Base-by-base conservation (phyloP, 2,888 invertebrate species). In the Lasioglossum oenotherae region DNA sequence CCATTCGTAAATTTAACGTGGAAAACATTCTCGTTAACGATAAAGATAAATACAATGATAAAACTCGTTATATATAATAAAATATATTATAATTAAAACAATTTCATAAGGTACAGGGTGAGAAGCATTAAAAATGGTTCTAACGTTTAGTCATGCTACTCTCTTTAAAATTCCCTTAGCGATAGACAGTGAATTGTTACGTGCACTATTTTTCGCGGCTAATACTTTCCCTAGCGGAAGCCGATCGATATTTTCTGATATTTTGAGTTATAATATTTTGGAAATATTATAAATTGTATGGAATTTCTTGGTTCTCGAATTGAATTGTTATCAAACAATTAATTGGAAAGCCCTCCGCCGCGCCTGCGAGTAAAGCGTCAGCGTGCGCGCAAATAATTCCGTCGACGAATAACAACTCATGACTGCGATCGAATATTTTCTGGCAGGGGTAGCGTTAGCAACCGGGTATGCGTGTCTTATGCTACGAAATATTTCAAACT, bases 401-500 rank as follows among this genome's bases (percentile, higher is more conserved):
- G 31, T 64, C 31, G 19, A 64, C 31, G 19, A 64, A 64, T 35
- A 64, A 64, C 64, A 64, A 64, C 31, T 64, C 64, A 8, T 31
- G 31, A 64, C n/a, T 64, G 8, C 64, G 64, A 64, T 64, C 64
- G 64, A 64, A 64, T 31, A 64, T 31, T 64, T 64, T 64, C 19
- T 64, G 64, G 4, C 64, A 35, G 64, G 64, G 64, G 64, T 64
- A 64, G 64, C 35, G 16, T n/a, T 41, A 41, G 72, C 5, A 41
- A 16, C 38, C 74, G 38, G 31, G 2, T 64, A 35, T 35, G 64
- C 64, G 64, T 57, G n/a, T 38, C 69, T 69, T 69, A 74, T 46
- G 27, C 27, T 49, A 38, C 74, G 64, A 71, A 41, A 71, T 71
- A 31, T 60, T 35, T 23, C 35, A 64, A 57, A 74, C 69, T 71